Percentiles rank a stretch among this genome's conserved stretches.
Evolutionary conservation across 2,113 vertebrate species (phyloP).

Genomic region (mouse (Mus musculus)): DNA sequence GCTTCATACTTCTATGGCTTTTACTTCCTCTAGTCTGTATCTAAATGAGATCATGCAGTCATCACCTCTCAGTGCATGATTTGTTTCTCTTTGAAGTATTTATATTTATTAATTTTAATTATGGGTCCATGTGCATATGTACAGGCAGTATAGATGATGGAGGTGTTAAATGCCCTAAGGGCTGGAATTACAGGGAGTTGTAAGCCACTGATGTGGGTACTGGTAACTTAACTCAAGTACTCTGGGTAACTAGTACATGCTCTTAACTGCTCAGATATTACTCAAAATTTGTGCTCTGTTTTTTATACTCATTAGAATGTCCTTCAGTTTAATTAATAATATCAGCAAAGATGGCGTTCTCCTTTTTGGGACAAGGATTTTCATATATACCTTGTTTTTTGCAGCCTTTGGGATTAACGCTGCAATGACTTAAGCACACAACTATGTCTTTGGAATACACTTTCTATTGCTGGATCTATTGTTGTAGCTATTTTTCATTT

Average conservation of each 20-base stretch:
- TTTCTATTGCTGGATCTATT: neutral
- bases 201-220: neutral
- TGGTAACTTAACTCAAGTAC: neutral
- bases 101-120: neutral
- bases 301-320: neutral
- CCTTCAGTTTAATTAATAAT: neutral
- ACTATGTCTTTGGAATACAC: neutral
- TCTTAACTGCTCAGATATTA: too few relatives aligned
- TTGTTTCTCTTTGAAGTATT: neutral
- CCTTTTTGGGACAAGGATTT: neutral
- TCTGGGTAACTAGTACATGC: neutral
- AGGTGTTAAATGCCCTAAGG: too few relatives aligned
- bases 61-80: neutral
- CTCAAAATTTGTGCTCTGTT: neutral
- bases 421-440: neutral
- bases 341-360: neutral
- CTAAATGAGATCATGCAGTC: neutral
- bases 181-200: neutral
- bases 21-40: too few relatives aligned
- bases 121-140: neutral
- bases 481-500: neutral
- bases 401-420: neutral
- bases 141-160: neutral
- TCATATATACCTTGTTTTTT: neutral
- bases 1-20: neutral